These are phyloP conservation scores for Protobothrops flavoviridis DNA, from an alignment of 2,113 vertebrate species.

Conservation along the genomic window DNA sequence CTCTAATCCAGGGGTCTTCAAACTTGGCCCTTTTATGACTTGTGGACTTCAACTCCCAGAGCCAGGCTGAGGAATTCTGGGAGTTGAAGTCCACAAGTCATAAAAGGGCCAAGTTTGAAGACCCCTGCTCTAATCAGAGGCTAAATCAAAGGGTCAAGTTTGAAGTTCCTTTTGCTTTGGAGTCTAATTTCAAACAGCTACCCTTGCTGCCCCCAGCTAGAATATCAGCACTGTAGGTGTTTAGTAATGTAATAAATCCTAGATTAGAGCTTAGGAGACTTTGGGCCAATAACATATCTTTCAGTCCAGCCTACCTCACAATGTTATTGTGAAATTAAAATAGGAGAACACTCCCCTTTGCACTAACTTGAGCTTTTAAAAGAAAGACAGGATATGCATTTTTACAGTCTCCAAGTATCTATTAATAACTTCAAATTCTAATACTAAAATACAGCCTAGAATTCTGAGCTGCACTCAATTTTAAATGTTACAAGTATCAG, in stretches of 20 bases:
- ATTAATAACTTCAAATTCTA: background rate
- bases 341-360: background rate
- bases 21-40: too few relatives aligned
- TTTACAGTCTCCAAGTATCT: background rate
- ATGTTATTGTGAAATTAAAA: background rate
- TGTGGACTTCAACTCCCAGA: too few relatives aligned
- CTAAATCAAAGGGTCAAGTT: background rate
- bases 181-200: conserved; percentile 1
- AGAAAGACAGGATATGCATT: background rate
- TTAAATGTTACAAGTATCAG: background rate
- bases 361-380: background rate
- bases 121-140: background rate
- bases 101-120: too few relatives aligned
- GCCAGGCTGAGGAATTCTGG: too few relatives aligned
- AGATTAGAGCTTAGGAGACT: background rate
- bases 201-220: background rate
- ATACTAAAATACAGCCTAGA: background rate
- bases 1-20: background rate
- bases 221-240: background rate
- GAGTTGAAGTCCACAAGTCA: too few relatives aligned
- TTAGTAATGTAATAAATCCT: background rate
- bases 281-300: background rate
- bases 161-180: background rate
- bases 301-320: background rate
- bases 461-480: background rate